phyloP scores from a whole-genome alignment of 1,140 invertebrate genomes.

The Musca vetustissima region DNA sequence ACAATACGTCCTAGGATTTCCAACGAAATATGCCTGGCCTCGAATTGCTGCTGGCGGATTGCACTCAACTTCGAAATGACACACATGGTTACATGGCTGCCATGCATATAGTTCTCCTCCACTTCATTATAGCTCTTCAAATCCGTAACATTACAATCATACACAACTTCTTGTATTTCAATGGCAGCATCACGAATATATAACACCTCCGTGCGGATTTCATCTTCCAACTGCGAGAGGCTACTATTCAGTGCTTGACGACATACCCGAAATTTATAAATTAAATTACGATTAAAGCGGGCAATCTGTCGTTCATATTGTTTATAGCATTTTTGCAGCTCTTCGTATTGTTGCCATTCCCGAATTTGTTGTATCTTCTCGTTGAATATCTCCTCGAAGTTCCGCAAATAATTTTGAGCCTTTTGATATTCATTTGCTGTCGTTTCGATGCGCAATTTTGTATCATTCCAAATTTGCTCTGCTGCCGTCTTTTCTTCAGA shows the following conservation, averaged over 20 bases:
- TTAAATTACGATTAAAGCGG: conserved; percentile 7
- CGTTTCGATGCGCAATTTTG: background rate
- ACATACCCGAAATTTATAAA: background rate
- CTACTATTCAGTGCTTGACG: background rate
- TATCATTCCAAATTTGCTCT: background rate
- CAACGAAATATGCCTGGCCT: background rate
- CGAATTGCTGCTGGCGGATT: background rate
- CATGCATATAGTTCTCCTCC: background rate
- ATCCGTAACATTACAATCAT: background rate
- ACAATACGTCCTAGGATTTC: background rate
- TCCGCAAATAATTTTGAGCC: background rate
- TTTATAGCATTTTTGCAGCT: background rate
- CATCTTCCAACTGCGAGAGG: conserved; percentile 1
- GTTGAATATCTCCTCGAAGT: background rate
- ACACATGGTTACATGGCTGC: background rate
- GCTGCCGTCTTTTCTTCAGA: background rate
- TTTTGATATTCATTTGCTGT: background rate
- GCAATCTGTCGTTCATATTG: conserved; percentile 15
- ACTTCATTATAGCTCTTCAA: background rate
- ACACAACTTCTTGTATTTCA: background rate
- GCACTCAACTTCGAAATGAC: background rate
- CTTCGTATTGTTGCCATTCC: background rate
- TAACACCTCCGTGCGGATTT: background rate
- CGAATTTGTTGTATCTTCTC: background rate
- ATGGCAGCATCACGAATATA: conserved; percentile 2